These are phyloP conservation scores for Sebastes matsubarae DNA, from an alignment of 2,797 vertebrate genomes.

Conservation along the genomic window DNA sequence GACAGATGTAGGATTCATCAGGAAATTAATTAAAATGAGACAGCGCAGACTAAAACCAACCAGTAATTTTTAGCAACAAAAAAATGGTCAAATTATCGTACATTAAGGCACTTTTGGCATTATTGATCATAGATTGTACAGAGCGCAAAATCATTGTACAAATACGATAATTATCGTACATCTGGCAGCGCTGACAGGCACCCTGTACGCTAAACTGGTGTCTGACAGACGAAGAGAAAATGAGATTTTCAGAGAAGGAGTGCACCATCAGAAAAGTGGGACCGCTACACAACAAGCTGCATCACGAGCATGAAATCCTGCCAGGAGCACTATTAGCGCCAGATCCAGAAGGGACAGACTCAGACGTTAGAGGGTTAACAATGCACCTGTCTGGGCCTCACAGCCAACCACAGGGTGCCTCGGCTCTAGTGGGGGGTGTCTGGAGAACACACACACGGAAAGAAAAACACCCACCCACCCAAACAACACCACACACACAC, in stretches of 20 bases:
- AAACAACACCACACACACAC: conserved; percentile 40
- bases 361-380: conserved; percentile 74
- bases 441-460: conserved; percentile 35
- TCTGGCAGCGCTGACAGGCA: not conserved
- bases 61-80: fast-evolving
- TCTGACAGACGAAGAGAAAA: not conserved
- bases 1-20: no score
- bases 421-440: conserved; percentile 50
- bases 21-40: no score
- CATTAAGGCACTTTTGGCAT: no score
- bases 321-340: conserved; percentile 4
- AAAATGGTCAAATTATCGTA: no score
- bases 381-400: conserved; percentile 78
- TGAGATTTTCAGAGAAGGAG: not conserved
- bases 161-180: no score
- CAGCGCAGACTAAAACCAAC: no score
- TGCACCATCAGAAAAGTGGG: conserved; percentile 1
- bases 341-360: conserved; percentile 52
- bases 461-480: conserved; percentile 26
- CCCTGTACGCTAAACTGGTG: not conserved
- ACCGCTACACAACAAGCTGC: not conserved
- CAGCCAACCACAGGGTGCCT: conserved; percentile 71
- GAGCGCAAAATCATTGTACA: no score
- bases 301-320: conserved; percentile 11
- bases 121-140: no score